A percentile compares a stretch with the other conserved stretches of the same genome.
These are phyloP conservation scores for Chymomyza procnemis DNA, from an alignment of 2,888 invertebrate species.

Conservation along the genomic window DNA sequence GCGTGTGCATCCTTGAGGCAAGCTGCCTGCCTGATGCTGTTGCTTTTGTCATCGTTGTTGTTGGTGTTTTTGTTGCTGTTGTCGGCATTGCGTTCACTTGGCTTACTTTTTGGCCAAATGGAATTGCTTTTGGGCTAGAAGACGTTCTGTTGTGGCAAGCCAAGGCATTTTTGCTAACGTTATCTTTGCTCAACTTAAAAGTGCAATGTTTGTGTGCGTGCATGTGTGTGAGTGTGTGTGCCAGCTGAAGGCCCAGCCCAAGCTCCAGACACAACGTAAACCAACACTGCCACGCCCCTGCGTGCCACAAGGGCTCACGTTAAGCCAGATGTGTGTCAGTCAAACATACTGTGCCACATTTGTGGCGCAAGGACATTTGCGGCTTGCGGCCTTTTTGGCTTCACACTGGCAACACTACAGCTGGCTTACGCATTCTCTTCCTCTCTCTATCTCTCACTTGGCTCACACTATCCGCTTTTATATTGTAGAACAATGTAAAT, in stretches of 20 bases:
- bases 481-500: constrained; percentile 4
- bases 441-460: background rate
- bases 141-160: constrained; percentile 30
- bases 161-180: constrained; percentile 30
- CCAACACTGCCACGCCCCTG: background rate
- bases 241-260: background rate
- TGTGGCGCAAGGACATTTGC: constrained; percentile 44
- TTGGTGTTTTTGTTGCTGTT: constrained; percentile 1
- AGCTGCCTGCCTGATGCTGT: background rate
- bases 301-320: background rate
- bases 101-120: constrained; percentile 28
- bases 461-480: background rate
- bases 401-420: background rate
- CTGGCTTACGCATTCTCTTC: background rate
- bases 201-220: constrained; percentile 32
- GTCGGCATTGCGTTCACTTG: constrained; percentile 8
- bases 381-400: constrained; percentile 24
- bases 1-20: background rate
- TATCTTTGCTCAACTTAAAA: constrained; percentile 37
- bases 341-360: constrained; percentile 24
- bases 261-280: background rate
- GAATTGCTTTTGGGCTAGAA: constrained; percentile 49
- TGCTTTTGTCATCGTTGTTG: background rate
- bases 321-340: constrained; percentile 16
- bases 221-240: no score